phyloP scores from a whole-genome alignment of 2,797 vertebrate species.

The Hozukius guyotensis region DNA sequence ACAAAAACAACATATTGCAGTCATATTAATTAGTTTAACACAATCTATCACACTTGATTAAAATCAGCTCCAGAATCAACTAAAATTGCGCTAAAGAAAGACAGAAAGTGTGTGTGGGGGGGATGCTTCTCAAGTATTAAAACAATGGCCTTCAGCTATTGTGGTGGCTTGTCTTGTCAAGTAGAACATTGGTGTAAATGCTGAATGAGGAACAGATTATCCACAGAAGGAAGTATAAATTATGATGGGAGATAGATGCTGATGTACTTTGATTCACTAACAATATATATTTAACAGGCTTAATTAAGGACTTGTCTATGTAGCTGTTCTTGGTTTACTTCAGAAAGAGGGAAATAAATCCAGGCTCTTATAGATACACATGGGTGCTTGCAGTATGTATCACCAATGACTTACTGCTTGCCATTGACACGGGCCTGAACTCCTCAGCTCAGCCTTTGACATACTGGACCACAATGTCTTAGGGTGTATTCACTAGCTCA shows the following conservation, averaged over 20 bases:
- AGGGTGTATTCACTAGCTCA: not conserved
- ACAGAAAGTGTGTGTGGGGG: not conserved
- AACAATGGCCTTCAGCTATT: not conserved
- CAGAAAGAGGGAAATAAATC: not conserved
- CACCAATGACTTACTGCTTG: not conserved
- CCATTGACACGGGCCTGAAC: not conserved
- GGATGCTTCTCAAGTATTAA: no score
- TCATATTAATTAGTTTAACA: not conserved
- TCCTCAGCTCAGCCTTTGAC: not conserved
- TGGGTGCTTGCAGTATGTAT: not conserved
- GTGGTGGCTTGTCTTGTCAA: not conserved
- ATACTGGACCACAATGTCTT: not conserved
- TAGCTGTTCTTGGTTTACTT: not conserved
- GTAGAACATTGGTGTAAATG: not conserved
- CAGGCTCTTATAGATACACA: not conserved
- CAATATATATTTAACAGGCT: not conserved
- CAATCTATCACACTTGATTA: not conserved
- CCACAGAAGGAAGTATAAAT: not conserved
- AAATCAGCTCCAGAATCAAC: not conserved
- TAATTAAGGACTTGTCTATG: not conserved
- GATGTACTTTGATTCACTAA: not conserved
- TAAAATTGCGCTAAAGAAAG: not conserved
- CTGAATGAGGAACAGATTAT: not conserved
- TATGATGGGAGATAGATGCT: not conserved
- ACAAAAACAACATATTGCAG: not conserved